Evolutionary conservation across 2,113 vertebrate species (phyloP), one percentile per base, ranked within the genome.

Genomic region (Dolichallabes microphthalmus): DNA sequence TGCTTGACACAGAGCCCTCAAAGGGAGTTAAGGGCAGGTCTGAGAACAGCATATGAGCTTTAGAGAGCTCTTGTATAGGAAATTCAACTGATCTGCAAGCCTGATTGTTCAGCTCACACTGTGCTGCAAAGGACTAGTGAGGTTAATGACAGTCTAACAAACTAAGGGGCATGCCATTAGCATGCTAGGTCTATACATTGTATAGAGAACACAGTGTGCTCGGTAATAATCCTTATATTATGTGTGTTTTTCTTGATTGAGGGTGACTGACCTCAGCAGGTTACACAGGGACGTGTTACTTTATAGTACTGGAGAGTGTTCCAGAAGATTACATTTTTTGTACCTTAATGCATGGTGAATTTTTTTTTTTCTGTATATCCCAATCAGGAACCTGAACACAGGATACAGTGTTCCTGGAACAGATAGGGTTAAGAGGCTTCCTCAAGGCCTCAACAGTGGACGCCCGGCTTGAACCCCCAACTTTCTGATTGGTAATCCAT

Each of bases 1-100:
- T 60, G 77, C 83, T 74, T 87, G 64, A 69, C 83, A 80, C 15
- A 63, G 52, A 27, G 82, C 27, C 53, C 52, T 86, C 55, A 81
- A 84, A 61, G 79, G 58, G 53, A 80, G 76, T 64, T 68, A 73
- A 73, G 84, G 75, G 80, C 75, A 55, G 73, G 27, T 76, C 45
- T 82, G 82, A 81, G 85, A 85, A 88, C 50, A 64, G 55, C 20
- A 61, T 60, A 71, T 63, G 45, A 55, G 50, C 27, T 68, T 81
- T 61, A 52, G 80, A 76, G 68, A 74, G 74, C 63, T 71, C 85
- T 86, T 50, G 39, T 81, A 39, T 20, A 69, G 35, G 14, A 61
- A 69, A 74, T 20, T 45, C n/a, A 45, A 66, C 71, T 74, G 82
- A 78, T 55, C 19, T 83, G 58, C 27, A 60, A 30, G 50, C 52